Conservation (phyloP, 2,113 vertebrate genomes). For the Dissostichus mawsoni region DNA sequence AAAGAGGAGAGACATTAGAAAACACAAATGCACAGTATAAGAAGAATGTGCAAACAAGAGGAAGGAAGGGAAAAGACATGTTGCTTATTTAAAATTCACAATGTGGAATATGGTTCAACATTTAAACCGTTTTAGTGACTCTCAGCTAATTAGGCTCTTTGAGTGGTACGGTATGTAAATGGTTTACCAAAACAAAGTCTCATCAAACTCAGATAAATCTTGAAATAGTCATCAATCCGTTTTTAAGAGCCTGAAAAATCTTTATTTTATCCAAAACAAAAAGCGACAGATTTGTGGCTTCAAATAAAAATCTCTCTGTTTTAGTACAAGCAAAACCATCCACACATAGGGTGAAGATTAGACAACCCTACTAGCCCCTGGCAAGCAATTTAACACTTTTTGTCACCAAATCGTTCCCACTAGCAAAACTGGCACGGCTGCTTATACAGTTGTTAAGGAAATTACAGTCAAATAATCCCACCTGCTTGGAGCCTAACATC, state of each 20-base stretch:
- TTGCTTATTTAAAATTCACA: slow-evolving; percentile 46
- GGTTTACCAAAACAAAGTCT: slow-evolving; percentile 7
- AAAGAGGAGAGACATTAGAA: neutral
- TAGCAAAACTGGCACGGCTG: slow-evolving; percentile 37
- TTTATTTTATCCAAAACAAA: neutral
- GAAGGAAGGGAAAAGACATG: neutral
- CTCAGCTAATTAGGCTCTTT: slow-evolving; percentile 52
- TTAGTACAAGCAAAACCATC: slow-evolving; percentile 15
- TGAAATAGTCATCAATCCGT: slow-evolving; percentile 1
- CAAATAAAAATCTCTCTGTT: neutral
- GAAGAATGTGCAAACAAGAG: slow-evolving; percentile 19
- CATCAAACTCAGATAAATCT: slow-evolving; percentile 19
- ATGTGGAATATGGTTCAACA: slow-evolving; percentile 40
- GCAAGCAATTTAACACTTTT: slow-evolving; percentile 25
- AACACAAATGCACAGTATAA: neutral
- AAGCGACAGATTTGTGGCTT: neutral
- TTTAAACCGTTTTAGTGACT: slow-evolving; percentile 66
- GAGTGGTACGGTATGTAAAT: neutral
- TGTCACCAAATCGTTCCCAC: slow-evolving; percentile 41
- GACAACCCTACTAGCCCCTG: neutral
- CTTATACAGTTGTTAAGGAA: slow-evolving; percentile 49
- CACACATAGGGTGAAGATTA: neutral
- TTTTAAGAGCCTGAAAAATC: neutral
- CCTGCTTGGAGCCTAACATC: slow-evolving; percentile 42
- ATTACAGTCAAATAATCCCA: slow-evolving; percentile 54